phyloP scores from a whole-genome alignment of 2,888 invertebrate genomes.

The Coelinius sp. region DNA sequence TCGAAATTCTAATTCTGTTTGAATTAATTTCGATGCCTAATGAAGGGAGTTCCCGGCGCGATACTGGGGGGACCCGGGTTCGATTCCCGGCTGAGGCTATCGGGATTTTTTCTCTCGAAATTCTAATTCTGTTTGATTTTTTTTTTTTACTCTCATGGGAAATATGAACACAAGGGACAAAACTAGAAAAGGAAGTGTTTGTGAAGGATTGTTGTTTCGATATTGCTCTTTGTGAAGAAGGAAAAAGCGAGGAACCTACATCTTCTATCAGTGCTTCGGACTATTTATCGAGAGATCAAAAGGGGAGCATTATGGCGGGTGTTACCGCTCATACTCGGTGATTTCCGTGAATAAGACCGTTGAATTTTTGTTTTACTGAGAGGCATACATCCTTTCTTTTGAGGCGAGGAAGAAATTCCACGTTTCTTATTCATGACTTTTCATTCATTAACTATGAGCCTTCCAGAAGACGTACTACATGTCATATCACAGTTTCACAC shows the following conservation, averaged over 20 bases:
- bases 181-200: conserved; percentile 47
- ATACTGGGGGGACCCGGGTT: no score
- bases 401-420: neutral
- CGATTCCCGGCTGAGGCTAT: no score
- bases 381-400: neutral
- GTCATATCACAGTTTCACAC: neutral
- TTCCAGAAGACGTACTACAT: neutral
- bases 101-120: no score
- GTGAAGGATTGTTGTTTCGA: conserved; percentile 45
- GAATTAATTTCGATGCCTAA: no score
- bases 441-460: neutral
- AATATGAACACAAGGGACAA: conserved; percentile 24
- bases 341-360: conserved; percentile 51
- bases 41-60: no score
- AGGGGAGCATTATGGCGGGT: conserved; percentile 3
- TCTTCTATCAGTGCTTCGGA: neutral
- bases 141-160: no score
- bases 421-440: neutral
- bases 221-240: conserved; percentile 40
- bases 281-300: conserved; percentile 1
- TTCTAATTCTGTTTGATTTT: no score
- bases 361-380: conserved; percentile 48
- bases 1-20: no score
- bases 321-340: conserved; percentile 23
- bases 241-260: conserved; percentile 56